These are phyloP conservation scores for Anguilla rostrata DNA, from an alignment of 2,113 vertebrate genomes.

Conservation along the genomic window DNA sequence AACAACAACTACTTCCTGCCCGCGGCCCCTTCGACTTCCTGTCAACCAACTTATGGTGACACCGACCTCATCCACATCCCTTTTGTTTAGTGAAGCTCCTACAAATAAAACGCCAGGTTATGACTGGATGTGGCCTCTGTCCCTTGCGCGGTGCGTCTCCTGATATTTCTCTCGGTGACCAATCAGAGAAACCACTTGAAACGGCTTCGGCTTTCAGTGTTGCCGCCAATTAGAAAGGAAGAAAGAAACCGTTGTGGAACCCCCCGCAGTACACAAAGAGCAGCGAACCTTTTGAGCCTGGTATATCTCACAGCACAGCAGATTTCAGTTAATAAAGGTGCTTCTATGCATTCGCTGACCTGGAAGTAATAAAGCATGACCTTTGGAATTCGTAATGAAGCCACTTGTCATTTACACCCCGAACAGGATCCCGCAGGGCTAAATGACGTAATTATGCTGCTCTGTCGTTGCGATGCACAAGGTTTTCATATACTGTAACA, in stretches of 20 bases:
- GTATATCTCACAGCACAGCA: not conserved
- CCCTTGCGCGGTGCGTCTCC: not conserved
- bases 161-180: not conserved
- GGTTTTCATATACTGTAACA: not conserved
- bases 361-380: not conserved
- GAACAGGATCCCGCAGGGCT: not conserved
- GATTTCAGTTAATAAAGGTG: not conserved
- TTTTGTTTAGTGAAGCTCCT: not conserved
- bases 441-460: constrained; percentile 3
- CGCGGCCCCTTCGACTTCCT: constrained; percentile 36
- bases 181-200: not conserved
- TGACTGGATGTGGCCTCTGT: not conserved
- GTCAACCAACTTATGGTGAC: not conserved
- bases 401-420: not conserved
- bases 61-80: not conserved
- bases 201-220: not conserved
- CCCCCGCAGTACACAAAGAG: not conserved
- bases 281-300: not conserved
- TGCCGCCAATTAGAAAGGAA: not conserved
- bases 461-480: not conserved
- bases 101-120: not conserved
- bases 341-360: not conserved
- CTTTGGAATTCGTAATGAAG: constrained; percentile 2
- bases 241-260: not conserved
- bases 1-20: constrained; percentile 43